Conservation (phyloP, 2,797 vertebrate genomes). For the Calcarius lapponicus region DNA sequence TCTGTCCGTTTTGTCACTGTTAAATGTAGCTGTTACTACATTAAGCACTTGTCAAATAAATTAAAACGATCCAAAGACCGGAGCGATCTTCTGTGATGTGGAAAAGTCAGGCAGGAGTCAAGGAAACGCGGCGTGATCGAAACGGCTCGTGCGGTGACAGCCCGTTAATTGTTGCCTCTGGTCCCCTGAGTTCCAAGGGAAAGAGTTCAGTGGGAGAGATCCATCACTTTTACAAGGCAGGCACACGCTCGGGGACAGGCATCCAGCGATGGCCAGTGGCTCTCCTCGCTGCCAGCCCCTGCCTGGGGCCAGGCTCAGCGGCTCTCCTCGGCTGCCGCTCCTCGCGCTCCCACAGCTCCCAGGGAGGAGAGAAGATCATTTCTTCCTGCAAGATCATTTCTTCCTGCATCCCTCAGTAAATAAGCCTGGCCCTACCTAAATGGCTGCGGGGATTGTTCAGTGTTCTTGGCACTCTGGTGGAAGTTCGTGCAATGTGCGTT, state of each 20-base stretch:
- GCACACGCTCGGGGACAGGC: not conserved
- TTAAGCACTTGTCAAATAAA: not conserved
- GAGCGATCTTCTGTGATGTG: not conserved
- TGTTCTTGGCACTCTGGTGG: not conserved
- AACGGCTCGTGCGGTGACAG: not conserved
- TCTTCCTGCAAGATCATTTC: not conserved
- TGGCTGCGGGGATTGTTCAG: not conserved
- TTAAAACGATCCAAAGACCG: not conserved
- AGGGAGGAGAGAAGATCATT: not conserved
- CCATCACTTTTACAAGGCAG: constrained; percentile 45
- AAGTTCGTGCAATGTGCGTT: fast-evolving
- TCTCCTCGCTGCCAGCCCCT: not conserved
- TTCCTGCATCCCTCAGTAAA: not conserved
- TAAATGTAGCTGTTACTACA: not conserved
- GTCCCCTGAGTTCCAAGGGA: not conserved
- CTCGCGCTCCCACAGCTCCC: fast-evolving
- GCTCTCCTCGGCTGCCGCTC: not conserved
- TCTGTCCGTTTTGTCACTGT: not conserved
- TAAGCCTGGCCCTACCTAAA: not conserved
- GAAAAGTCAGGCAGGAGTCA: constrained; percentile 7
- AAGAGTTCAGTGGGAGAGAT: not conserved
- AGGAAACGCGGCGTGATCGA: not conserved
- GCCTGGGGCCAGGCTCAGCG: not conserved
- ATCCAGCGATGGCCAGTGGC: too few species aligned
- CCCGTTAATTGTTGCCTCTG: constrained; percentile 33